Evolutionary conservation across 2,113 vertebrate species (phyloP).

Genomic region (Ammospiza caudacuta): DNA sequence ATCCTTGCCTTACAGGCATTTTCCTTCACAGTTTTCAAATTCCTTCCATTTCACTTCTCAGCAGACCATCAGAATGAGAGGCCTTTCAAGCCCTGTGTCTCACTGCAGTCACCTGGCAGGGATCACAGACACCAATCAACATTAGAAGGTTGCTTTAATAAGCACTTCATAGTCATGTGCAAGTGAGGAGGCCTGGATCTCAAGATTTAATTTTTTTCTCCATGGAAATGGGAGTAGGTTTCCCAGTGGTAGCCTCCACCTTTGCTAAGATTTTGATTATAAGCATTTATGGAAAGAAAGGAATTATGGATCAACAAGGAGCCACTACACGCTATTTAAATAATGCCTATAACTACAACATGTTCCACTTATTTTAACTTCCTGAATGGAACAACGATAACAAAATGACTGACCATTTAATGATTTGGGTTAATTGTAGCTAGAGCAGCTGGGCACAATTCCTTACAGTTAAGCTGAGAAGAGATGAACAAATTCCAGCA

Average conservation of each 20-base stretch:
- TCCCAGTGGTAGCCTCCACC: background rate
- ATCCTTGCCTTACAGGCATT: background rate
- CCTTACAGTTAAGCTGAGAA: background rate
- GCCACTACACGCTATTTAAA: background rate
- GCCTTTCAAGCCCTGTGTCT: background rate
- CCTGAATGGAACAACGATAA: background rate
- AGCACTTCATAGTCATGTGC: background rate
- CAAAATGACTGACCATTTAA: background rate
- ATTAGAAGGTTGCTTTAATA: background rate
- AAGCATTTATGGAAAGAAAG: background rate
- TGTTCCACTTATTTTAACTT: background rate
- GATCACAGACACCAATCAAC: fast-evolving
- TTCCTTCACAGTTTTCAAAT: background rate
- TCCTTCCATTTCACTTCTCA: background rate
- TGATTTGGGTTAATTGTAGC: background rate
- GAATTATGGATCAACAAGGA: background rate
- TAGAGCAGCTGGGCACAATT: background rate
- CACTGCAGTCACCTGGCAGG: background rate
- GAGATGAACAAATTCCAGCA: background rate
- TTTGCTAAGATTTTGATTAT: background rate
- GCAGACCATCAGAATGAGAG: background rate
- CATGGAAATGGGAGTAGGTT: background rate
- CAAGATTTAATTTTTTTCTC: background rate
- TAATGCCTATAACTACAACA: background rate
- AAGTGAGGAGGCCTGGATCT: background rate